A percentile compares a stretch with the other conserved stretches of the same genome.
phyloP scores from a whole-genome alignment of 92 coral and sea anemone genomes.

The Paramuricea clavata region DNA sequence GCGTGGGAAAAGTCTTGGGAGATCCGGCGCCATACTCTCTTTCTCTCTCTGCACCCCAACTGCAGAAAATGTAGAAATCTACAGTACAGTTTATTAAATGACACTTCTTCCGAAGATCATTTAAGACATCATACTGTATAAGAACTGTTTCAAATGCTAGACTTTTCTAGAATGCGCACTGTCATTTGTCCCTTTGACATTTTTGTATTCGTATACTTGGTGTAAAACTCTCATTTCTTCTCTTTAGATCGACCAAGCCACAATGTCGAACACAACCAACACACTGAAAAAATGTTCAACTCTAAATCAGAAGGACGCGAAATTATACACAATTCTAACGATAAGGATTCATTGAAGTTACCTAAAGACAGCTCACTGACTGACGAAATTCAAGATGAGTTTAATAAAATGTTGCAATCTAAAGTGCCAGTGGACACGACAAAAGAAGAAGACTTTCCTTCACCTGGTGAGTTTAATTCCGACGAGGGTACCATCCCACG shows the following conservation, averaged over 20 bases:
- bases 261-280: background rate
- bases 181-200: too few relatives aligned
- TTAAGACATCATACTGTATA: too few relatives aligned
- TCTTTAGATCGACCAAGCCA: background rate
- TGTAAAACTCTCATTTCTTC: background rate
- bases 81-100: too few relatives aligned
- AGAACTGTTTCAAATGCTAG: too few relatives aligned
- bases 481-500: slow-evolving; percentile 10
- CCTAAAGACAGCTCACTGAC: background rate
- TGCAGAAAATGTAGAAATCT: too few relatives aligned
- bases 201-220: too few relatives aligned
- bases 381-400: slow-evolving; percentile 23
- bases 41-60: too few relatives aligned
- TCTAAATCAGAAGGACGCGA: background rate
- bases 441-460: background rate
- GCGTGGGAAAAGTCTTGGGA: too few relatives aligned
- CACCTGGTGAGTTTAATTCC: background rate
- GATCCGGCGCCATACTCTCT: too few relatives aligned
- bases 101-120: too few relatives aligned
- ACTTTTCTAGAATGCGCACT: too few relatives aligned
- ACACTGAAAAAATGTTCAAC: background rate
- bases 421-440: background rate
- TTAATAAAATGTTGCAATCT: background rate
- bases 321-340: background rate
- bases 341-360: background rate